These are phyloP conservation scores for Nineta flava DNA, from an alignment of 2,888 invertebrate genomes.

Conservation along the genomic window DNA sequence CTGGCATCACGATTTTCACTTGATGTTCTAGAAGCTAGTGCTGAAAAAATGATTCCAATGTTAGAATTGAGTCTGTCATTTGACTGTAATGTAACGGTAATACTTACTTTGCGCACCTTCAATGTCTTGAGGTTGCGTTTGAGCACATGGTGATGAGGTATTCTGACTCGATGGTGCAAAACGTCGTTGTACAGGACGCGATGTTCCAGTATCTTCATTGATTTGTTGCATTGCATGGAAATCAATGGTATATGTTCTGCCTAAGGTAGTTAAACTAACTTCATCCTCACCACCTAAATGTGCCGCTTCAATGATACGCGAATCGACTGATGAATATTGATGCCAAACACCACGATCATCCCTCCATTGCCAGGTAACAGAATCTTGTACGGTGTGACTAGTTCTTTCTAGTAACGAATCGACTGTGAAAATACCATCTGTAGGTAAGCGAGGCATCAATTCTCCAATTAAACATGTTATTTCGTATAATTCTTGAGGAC, in stretches of 20 bases:
- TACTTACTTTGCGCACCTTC: conserved; percentile 4
- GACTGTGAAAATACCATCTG: conserved; percentile 89
- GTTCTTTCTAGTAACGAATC: conserved; percentile 74
- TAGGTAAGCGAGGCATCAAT: conserved; percentile 89
- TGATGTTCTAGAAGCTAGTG: background rate
- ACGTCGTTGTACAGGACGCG: conserved; percentile 77
- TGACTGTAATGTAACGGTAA: background rate
- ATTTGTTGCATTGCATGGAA: conserved; percentile 96
- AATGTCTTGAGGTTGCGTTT: conserved; percentile 7
- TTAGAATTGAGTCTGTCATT: too few relatives aligned
- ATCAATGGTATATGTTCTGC: conserved; percentile 90
- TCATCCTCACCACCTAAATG: conserved; percentile 91
- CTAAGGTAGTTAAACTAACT: conserved; percentile 79
- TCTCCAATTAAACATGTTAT: conserved; percentile 95
- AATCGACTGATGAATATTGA: conserved; percentile 85
- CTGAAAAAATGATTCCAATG: background rate
- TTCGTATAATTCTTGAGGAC: conserved; percentile 93
- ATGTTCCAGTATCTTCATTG: conserved; percentile 93
- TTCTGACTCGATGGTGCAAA: conserved; percentile 25
- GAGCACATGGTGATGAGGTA: conserved; percentile 12
- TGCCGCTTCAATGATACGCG: conserved; percentile 87
- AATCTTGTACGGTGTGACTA: conserved; percentile 48
- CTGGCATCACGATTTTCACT: conserved; percentile 39
- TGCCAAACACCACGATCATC: conserved; percentile 89
- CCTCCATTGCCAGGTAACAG: conserved; percentile 93